Conservation (phyloP, 2,113 vertebrate species). For the Rana temporaria region DNA sequence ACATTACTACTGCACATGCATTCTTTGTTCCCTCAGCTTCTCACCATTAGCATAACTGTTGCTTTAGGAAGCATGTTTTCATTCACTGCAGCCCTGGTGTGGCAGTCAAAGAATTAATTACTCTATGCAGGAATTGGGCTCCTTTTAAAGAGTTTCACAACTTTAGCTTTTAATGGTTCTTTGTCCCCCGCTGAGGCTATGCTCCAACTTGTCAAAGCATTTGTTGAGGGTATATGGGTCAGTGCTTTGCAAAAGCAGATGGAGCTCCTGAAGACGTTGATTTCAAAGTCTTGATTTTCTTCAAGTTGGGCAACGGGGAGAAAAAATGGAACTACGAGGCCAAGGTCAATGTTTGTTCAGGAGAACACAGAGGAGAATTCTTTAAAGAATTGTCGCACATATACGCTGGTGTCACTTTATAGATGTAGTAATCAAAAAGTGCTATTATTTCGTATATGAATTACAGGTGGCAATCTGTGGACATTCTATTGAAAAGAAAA, state of each 20-base stretch:
- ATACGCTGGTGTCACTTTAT: constrained; percentile 22
- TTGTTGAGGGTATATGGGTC: constrained; percentile 64
- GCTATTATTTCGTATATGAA: neutral
- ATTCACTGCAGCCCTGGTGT: constrained; percentile 64
- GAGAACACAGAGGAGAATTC: constrained; percentile 31
- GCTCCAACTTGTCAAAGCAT: constrained; percentile 69
- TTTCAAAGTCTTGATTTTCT: constrained; percentile 60
- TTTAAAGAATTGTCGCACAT: constrained; percentile 27
- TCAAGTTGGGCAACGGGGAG: neutral
- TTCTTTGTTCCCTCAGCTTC: constrained; percentile 57
- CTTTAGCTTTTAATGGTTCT: constrained; percentile 63
- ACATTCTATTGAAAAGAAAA: neutral
- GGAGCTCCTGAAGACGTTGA: constrained; percentile 45
- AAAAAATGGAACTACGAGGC: constrained; percentile 26
- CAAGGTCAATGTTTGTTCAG: neutral
- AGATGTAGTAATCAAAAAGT: constrained; percentile 26
- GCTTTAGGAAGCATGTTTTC: constrained; percentile 63
- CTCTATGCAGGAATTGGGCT: constrained; percentile 66
- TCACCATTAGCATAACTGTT: constrained; percentile 57
- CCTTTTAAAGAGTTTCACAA: constrained; percentile 70
- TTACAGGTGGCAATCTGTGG: neutral
- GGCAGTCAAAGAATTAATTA: constrained; percentile 75
- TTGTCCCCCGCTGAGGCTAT: constrained; percentile 66
- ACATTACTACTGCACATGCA: neutral
- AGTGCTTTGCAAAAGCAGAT: constrained; percentile 62